Conservation (phyloP, 2,888 invertebrate genomes). For the Gandaritis pyraliata region DNA sequence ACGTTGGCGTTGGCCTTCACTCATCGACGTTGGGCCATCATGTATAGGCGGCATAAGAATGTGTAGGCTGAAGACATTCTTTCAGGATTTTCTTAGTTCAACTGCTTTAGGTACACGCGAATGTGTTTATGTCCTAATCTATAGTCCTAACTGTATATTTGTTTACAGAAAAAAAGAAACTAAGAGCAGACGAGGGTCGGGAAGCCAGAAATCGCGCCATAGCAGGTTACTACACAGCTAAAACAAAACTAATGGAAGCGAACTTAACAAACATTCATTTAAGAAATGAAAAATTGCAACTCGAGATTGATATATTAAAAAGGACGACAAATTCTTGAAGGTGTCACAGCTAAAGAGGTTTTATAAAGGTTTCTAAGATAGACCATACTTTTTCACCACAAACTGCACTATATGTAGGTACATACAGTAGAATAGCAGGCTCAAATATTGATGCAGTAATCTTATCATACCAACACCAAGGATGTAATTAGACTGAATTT, state of each 20-base stretch:
- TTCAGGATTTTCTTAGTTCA: too few relatives aligned
- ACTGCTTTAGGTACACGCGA: too few relatives aligned
- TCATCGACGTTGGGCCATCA: too few relatives aligned
- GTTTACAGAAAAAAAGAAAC: slow-evolving; percentile 18
- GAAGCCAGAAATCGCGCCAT: slow-evolving; percentile 21
- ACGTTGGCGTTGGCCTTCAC: too few relatives aligned
- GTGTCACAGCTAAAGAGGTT: not conserved
- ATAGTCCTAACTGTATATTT: not conserved
- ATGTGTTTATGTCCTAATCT: not conserved
- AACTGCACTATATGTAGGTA: too few relatives aligned
- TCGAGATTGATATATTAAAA: slow-evolving; percentile 14
- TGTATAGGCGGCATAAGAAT: too few relatives aligned
- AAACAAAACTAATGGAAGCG: slow-evolving; percentile 8
- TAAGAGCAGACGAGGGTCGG: slow-evolving; percentile 10
- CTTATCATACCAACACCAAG: too few relatives aligned
- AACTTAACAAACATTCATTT: slow-evolving; percentile 9
- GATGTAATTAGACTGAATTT: not conserved
- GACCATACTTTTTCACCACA: too few relatives aligned
- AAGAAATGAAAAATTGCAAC: slow-evolving; percentile 15
- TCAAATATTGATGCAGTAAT: too few relatives aligned
- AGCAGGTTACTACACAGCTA: slow-evolving; percentile 13
- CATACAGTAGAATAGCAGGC: too few relatives aligned
- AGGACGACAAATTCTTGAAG: slow-evolving; percentile 6
- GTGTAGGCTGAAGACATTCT: too few relatives aligned
- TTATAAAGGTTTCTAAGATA: too few relatives aligned